These are phyloP conservation scores for Caenorhabditis wallacei DNA, from an alignment of 2,888 invertebrate species.

Conservation along the genomic window DNA sequence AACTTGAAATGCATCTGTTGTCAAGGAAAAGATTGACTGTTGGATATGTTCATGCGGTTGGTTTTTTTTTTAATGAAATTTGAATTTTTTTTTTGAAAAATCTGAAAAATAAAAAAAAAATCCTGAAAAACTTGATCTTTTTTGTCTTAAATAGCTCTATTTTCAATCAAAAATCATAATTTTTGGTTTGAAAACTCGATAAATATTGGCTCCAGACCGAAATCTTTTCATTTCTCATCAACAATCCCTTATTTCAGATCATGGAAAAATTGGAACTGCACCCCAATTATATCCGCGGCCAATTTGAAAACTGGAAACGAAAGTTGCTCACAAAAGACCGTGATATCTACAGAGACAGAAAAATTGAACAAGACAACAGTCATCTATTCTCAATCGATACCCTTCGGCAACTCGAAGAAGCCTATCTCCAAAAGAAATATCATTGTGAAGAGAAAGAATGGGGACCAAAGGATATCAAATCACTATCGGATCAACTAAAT, in stretches of 20 bases:
- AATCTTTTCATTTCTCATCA: too few species aligned
- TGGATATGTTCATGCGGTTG: not conserved
- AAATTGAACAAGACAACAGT: not conserved
- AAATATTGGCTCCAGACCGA: too few species aligned
- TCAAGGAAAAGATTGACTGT: not conserved
- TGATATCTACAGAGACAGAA: not conserved
- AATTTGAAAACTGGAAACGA: slow-evolving; percentile 2
- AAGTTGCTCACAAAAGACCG: slow-evolving; percentile 4
- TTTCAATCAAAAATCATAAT: not conserved
- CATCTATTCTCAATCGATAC: not conserved
- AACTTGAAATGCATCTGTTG: not conserved
- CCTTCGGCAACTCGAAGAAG: slow-evolving; percentile 1
- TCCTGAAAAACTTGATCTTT: not conserved
- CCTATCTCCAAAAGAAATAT: slow-evolving; percentile 23
- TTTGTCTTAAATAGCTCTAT: not conserved
- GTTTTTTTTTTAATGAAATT: not conserved
- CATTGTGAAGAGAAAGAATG: slow-evolving; percentile 3
- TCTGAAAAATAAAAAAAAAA: not conserved
- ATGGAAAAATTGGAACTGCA: slow-evolving; percentile 25
- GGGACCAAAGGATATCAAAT: not conserved
- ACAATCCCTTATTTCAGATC: too few species aligned
- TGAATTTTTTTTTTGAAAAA: too few species aligned
- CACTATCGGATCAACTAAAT: not conserved
- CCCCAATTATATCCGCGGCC: slow-evolving; percentile 7
- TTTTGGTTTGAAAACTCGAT: not conserved